phyloP scores from a whole-genome alignment of 2,797 vertebrate genomes.

The Decapterus maruadsi region DNA sequence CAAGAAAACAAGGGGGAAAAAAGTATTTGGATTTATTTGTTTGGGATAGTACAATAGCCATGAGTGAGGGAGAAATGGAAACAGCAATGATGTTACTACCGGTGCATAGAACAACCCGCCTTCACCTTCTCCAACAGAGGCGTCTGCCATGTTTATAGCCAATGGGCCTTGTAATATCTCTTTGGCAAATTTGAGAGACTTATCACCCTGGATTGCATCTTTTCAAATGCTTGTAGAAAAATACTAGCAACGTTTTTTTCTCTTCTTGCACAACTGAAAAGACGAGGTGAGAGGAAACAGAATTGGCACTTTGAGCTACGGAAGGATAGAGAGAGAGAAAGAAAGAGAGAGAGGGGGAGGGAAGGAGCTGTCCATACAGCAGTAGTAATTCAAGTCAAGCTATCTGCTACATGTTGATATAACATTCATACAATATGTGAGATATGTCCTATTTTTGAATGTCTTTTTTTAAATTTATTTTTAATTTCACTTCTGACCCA shows the following conservation, averaged over 20 bases:
- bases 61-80: constrained; percentile 72
- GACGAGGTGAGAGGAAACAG: constrained; percentile 67
- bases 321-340: constrained; percentile 47
- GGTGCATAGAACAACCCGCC: constrained; percentile 75
- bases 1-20: constrained; percentile 60
- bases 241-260: constrained; percentile 77
- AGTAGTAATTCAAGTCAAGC: constrained; percentile 80
- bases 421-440: constrained; percentile 76
- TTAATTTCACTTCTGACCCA: constrained; percentile 44
- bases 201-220: constrained; percentile 70
- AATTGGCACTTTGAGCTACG: constrained; percentile 79
- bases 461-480: constrained; percentile 24
- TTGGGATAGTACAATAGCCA: constrained; percentile 81
- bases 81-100: constrained; percentile 78
- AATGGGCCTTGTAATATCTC: constrained; percentile 79
- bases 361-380: constrained; percentile 69
- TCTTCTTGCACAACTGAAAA: constrained; percentile 74
- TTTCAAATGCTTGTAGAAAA: constrained; percentile 85
- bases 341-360: constrained; percentile 37
- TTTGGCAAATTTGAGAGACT: constrained; percentile 90
- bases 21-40: constrained; percentile 85
- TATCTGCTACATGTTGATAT: constrained; percentile 79
- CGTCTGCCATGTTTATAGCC: constrained; percentile 64
- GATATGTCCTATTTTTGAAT: constrained; percentile 56
- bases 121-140: constrained; percentile 69